Conservation (phyloP, 2,113 vertebrate species). For the Erinaceus europaeus region DNA sequence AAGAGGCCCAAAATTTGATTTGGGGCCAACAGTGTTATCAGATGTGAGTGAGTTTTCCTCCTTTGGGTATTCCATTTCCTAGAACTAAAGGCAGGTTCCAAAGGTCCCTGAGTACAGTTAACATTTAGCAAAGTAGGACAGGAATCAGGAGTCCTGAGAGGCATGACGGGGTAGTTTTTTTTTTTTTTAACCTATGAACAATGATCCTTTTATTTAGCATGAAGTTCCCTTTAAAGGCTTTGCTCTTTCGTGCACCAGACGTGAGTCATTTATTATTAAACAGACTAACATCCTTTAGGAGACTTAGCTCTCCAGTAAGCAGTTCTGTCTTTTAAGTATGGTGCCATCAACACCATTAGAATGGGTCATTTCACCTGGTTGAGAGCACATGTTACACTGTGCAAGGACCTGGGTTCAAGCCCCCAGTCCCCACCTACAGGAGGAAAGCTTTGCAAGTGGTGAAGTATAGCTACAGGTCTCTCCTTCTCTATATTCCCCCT, state of each 20-base stretch:
- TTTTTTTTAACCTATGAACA: neutral
- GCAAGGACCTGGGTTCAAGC: no score
- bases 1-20: no score
- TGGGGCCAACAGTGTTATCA: no score
- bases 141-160: neutral
- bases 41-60: neutral
- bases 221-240: conserved; percentile 8
- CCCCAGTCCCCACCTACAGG: no score
- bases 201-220: neutral
- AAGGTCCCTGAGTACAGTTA: neutral
- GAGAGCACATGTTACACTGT: no score
- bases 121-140: neutral
- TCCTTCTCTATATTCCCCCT: no score
- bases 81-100: neutral
- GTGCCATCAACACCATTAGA: neutral
- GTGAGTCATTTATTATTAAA: neutral
- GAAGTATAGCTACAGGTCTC: no score
- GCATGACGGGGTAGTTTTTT: no score
- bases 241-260: neutral
- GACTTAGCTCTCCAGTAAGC: neutral
- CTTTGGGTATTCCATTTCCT: neutral
- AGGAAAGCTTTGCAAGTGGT: no score
- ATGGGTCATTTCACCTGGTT: no score
- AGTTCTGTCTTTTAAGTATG: conserved; percentile 10
- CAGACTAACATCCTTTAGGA: neutral